Evolutionary conservation across 2,113 vertebrate species (phyloP), one percentile per base, ranked within the genome.

Genomic region (Cinclus mexicanus): DNA sequence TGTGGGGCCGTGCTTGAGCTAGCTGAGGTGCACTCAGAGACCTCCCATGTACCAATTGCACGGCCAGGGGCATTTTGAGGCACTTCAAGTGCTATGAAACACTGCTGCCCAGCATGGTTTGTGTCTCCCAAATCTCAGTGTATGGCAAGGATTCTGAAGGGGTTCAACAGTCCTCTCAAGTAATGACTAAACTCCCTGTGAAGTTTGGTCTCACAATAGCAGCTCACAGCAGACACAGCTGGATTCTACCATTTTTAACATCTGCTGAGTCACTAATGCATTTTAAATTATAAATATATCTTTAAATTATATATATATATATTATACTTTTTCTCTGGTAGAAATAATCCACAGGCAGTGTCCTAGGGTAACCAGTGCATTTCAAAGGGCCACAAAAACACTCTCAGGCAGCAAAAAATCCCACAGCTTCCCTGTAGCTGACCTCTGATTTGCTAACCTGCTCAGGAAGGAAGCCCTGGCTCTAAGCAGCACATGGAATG

Each of bases 401-500:
- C 33, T 52, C 31, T 49, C 13, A 14, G 33, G 44, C 50, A 82
- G 29, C 24, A 83, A 68, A 80, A 87, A 57, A 10, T 1, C 7
- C 11, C 26, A 29, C 24, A 6, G 5, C 23, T 42, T 63, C 47
- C 42, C 77, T 71, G 26, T 2, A 67, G 47, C 2, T 68, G 61
- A 26, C 24, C 29, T 70, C 44, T 55, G 23, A 22, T 59, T 88
- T 86, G 67, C 61, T 76, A 67, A 79, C 20, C 44, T 63, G 57
- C 41, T 72, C 0, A 0, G 24, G 37, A 83, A 76, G 24, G 61
- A 80, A 76, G 28, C 12, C n/a, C 24, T 87, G 14, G 1, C 9
- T 35, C n/a, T 39, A 22, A n/a, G 44, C 59, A 42, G 57, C 18
- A 13, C 6, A 20, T 4, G 22, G 72, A 70, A 77, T 2, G 3